Base-by-base conservation (phyloP, 2,888 invertebrate genomes). In the Stenichneumon culpator region DNA sequence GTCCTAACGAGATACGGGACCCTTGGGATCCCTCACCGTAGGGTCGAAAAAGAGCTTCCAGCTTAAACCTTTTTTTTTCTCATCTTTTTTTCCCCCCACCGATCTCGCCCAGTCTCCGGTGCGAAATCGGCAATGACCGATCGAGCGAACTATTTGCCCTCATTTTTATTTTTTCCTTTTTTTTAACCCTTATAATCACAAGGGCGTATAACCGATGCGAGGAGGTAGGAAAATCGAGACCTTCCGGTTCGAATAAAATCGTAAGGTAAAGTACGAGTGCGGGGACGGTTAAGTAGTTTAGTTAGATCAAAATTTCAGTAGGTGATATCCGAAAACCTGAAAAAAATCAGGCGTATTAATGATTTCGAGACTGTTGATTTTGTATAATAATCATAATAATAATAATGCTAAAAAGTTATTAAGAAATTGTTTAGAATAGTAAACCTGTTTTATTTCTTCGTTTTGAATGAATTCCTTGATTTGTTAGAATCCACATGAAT, bases 1-100 rank as follows among this genome's bases (percentile, higher is more conserved):
- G 74, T 36, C 70, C 79, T 83, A 83, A 83, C 83, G 79, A 83
- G 83, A 79, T 79, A 83, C 70, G 83, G 74, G 83, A 79, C 79
- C 74, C 83, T 74, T 79, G 83, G 79, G 83, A 79, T 25, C 63
- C 68, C 47, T 39, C 75, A 22, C 69, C 63, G 79, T 63, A 79
- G 79, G 83, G 83, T 79, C 69, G 79, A 70, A 52, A 54, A 75
- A 36, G 79, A 63, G 63, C 83, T 47, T 70, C 69, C 22, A 65
- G 52, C 60, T 79, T 57, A 7, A 57, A 57, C 54, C 69, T 79
- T 72, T 74, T 72, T 74, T 79, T 22, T 72, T 32, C 47, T 39
- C 69, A 16, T 73, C 47, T 16, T 57, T 19, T 44, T 60, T 25
- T 36, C 6, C 68, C 67, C 32, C 47, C 39, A 52, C 47, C 25